These are phyloP conservation scores for Agriotes lineatus DNA, from an alignment of 2,888 invertebrate species.

Conservation along the genomic window DNA sequence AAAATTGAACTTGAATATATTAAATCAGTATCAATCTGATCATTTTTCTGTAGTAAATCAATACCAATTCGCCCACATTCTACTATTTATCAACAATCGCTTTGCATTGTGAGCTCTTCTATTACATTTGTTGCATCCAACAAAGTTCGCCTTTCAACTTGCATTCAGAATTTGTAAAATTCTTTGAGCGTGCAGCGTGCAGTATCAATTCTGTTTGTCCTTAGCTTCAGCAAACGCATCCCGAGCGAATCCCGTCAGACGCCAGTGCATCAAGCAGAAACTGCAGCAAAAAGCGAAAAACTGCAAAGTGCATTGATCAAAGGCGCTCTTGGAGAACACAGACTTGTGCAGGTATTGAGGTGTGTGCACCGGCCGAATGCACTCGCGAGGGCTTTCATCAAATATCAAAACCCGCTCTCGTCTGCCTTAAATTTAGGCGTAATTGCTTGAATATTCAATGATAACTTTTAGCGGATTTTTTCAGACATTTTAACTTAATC, in stretches of 20 bases:
- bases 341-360: constrained; percentile 64
- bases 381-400: constrained; percentile 59
- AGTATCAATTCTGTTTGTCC: not conserved
- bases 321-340: constrained; percentile 61
- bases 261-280: not conserved
- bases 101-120: too few relatives aligned
- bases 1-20: too few relatives aligned
- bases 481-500: constrained; percentile 29
- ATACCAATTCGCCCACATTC: too few relatives aligned
- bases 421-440: constrained; percentile 59
- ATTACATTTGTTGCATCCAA: too few relatives aligned
- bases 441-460: constrained; percentile 59
- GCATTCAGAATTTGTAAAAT: too few relatives aligned
- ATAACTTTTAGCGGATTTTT: constrained; percentile 42
- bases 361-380: constrained; percentile 62
- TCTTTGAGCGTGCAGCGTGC: too few relatives aligned
- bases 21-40: too few relatives aligned
- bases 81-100: too few relatives aligned
- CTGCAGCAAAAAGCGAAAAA: constrained; percentile 46
- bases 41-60: too few relatives aligned
- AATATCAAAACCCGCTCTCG: constrained; percentile 58
- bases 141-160: too few relatives aligned
- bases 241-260: not conserved
- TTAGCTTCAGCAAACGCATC: not conserved
- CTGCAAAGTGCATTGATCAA: constrained; percentile 60